These are phyloP conservation scores for Nyctibius grandis DNA, from an alignment of 2,797 vertebrate species.

Conservation along the genomic window DNA sequence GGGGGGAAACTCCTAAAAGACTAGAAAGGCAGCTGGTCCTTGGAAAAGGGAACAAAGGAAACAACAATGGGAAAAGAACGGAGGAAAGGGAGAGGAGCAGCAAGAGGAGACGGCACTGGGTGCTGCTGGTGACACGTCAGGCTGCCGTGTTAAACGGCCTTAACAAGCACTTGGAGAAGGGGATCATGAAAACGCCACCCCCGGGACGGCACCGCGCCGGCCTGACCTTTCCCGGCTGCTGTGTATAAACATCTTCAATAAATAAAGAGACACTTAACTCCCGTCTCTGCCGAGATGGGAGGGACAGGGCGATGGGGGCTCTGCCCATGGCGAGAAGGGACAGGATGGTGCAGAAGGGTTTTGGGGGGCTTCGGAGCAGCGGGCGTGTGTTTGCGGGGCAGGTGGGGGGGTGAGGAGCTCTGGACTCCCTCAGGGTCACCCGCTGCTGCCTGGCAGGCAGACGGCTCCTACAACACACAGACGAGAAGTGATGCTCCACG, in stretches of 20 bases:
- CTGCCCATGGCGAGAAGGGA: fast-evolving
- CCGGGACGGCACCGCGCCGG: not conserved
- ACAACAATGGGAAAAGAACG: not conserved
- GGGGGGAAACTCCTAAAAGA: too few relatives aligned
- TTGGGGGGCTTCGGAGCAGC: fast-evolving
- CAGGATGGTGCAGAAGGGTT: not conserved
- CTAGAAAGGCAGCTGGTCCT: not conserved
- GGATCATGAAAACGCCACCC: conserved; percentile 43
- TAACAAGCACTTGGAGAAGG: conserved; percentile 31
- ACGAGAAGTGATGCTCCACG: not conserved
- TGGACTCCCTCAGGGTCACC: fast-evolving
- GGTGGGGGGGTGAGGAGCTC: fast-evolving
- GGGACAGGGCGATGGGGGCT: fast-evolving
- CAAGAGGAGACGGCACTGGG: not conserved
- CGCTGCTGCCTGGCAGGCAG: fast-evolving
- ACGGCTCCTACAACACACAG: not conserved
- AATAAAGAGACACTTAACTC: conserved; percentile 43
- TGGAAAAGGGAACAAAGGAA: not conserved
- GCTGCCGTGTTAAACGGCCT: conserved; percentile 6
- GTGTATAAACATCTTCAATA: conserved; percentile 45
- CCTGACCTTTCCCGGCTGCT: conserved; percentile 45
- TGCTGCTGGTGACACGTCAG: not conserved
- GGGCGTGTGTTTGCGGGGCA: fast-evolving
- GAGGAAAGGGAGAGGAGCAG: not conserved
- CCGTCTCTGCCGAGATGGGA: not conserved